Percentiles rank a stretch among this genome's conserved stretches.
Conservation (phyloP, 2,113 vertebrate species). For the Ctenodactylus gundi region DNA sequence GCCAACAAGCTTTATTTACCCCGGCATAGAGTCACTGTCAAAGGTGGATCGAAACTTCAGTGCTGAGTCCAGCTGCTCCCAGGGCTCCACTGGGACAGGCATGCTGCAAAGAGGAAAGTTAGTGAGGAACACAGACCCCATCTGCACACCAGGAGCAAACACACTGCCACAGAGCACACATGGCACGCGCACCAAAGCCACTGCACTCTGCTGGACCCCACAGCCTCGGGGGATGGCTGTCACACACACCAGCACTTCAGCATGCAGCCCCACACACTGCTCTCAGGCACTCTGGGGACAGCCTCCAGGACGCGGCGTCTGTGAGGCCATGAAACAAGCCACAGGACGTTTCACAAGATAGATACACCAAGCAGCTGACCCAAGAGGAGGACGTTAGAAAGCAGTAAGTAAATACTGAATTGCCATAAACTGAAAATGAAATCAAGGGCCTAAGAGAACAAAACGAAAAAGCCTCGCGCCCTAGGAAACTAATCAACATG, state of each 20-base stretch:
- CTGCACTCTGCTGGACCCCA: accelerated
- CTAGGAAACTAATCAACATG: background rate
- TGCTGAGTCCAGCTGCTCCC: background rate
- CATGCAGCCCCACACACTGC: no score
- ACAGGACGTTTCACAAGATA: background rate
- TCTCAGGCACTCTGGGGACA: background rate
- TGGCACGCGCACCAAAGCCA: background rate
- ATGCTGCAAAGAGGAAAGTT: constrained; percentile 34
- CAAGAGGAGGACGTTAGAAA: background rate
- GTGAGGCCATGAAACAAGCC: background rate
- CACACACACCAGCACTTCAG: background rate
- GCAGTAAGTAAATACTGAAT: background rate
- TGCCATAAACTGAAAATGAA: background rate
- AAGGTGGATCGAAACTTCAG: constrained; percentile 24
- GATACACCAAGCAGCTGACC: background rate
- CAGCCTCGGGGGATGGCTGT: background rate
- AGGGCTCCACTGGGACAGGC: accelerated
- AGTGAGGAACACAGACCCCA: background rate
- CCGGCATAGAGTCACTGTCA: constrained; percentile 30
- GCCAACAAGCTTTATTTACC: constrained; percentile 38
- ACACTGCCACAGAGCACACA: background rate
- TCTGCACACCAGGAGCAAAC: background rate
- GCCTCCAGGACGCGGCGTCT: background rate
- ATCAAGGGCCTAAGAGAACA: background rate
- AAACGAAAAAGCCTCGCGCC: background rate